Evolutionary conservation across 1,140 invertebrate genomes (phyloP), one percentile per base, ranked within the genome.

Genomic region (Melipona quadrifasciata): DNA sequence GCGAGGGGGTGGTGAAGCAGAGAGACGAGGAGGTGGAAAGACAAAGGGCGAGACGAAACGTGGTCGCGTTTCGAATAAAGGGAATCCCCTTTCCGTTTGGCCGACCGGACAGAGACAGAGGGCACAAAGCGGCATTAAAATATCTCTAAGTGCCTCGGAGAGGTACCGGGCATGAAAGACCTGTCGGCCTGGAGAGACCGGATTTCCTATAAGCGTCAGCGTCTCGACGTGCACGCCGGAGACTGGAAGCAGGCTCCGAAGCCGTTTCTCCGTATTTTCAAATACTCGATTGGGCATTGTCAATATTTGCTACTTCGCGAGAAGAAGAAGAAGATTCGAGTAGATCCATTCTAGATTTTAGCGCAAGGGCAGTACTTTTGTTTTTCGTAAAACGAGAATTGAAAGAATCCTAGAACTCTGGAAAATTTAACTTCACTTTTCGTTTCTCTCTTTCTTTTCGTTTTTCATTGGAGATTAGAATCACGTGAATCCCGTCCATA

Each of bases 111-210:
- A 2, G 64, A 89, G 90, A 87, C 90, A 87, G 84, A 90, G 88
- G 88, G 91, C 89, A 93, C 93, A 93, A 94, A 94, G 93, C 93
- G 88, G 89, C 93, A 93, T 94, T 94, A 94, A 94, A 93, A 92
- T 93, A 94, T 91, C 85, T 91, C 77, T 82, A 85, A 90, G 87
- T 89, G 91, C 85, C 80, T 47, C 86, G 68, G 78, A 58, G 84
- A 79, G 34, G 27, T 24, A 14, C 75, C 73, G 85, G 58, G 61
- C 83, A 57, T 87, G 87, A 86, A 87, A 89, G 86, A 89, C 39
- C 39, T 74, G 74, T 70, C 72, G 31, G 47, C 76, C 79, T 73
- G 80, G 39, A 0, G 6, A 82, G 78, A 39, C 57, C 70, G 39
- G 39, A 47, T 47, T 47, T 47, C 39, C 39, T 47, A 47, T 47